Conservation (phyloP, 2,888 invertebrate genomes). For the Dynastes tityus region DNA sequence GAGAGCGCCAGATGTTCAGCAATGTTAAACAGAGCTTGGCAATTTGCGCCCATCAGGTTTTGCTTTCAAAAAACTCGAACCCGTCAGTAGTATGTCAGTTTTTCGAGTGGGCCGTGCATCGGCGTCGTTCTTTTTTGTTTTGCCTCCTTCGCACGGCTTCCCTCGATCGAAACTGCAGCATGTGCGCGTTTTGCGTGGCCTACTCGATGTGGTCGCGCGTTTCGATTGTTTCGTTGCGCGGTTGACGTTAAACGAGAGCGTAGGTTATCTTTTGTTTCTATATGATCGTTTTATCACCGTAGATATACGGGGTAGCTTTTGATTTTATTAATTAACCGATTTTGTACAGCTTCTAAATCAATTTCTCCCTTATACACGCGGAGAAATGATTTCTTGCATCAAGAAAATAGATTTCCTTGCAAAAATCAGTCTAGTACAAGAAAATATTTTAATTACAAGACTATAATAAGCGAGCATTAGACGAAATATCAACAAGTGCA, state of each 20-base stretch:
- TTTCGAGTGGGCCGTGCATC: constrained; percentile 34
- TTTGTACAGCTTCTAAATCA: too few relatives aligned
- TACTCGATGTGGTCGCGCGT: too few relatives aligned
- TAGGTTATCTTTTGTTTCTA: neutral
- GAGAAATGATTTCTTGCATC: too few relatives aligned
- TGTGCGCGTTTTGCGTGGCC: too few relatives aligned
- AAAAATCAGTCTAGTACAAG: too few relatives aligned
- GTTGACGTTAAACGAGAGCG: neutral
- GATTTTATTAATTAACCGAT: too few relatives aligned
- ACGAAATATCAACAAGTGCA: too few relatives aligned
- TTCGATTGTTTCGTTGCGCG: neutral
- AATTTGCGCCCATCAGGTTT: constrained; percentile 54
- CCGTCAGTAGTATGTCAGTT: constrained; percentile 27
- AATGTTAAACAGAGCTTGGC: constrained; percentile 47
- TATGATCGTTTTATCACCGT: neutral
- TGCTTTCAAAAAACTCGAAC: constrained; percentile 54
- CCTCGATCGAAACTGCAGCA: too few relatives aligned
- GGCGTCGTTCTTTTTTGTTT: constrained; percentile 14
- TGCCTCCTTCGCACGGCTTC: neutral
- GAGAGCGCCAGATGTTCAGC: constrained; percentile 43
- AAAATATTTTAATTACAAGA: too few relatives aligned
- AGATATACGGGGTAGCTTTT: neutral
- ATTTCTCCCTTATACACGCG: too few relatives aligned
- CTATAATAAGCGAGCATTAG: too few relatives aligned
- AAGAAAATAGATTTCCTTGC: too few relatives aligned